Conservation (phyloP, 2,797 vertebrate genomes). For the Octomys mimax region DNA sequence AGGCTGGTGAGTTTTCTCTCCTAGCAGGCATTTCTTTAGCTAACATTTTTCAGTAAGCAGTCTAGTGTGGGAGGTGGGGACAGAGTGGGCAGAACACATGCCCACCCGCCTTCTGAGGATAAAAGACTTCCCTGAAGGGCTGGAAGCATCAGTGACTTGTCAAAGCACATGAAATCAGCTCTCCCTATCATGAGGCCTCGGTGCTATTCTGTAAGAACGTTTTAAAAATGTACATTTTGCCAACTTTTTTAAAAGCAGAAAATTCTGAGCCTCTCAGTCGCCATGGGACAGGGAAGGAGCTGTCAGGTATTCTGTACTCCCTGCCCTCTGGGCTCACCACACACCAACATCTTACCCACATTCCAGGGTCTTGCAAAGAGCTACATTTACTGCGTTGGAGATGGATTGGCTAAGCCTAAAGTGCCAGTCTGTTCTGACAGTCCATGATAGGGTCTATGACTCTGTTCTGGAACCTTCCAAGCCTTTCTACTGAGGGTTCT, state of each 20-base stretch:
- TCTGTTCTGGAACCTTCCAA: background rate
- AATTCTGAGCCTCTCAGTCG: background rate
- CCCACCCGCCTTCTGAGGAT: background rate
- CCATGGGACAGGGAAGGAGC: background rate
- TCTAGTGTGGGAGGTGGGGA: background rate
- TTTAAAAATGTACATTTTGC: background rate
- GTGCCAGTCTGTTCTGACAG: fast-evolving
- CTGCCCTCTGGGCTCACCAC: background rate
- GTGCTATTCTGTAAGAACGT: background rate
- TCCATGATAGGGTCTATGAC: background rate
- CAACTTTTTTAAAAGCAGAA: background rate
- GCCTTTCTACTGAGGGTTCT: background rate
- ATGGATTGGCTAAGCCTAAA: no score
- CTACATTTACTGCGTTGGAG: background rate
- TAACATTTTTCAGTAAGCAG: background rate
- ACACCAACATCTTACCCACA: background rate
- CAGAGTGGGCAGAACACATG: fast-evolving
- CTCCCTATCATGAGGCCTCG: fast-evolving
- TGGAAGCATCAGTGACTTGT: background rate
- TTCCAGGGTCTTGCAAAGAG: background rate
- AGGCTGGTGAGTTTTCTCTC: background rate
- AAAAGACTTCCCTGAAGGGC: background rate
- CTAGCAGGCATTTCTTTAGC: background rate
- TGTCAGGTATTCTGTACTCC: background rate
- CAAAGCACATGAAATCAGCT: background rate